These are phyloP conservation scores for Nautilus pompilius DNA, from an alignment of 1,140 invertebrate species.

Conservation along the genomic window DNA sequence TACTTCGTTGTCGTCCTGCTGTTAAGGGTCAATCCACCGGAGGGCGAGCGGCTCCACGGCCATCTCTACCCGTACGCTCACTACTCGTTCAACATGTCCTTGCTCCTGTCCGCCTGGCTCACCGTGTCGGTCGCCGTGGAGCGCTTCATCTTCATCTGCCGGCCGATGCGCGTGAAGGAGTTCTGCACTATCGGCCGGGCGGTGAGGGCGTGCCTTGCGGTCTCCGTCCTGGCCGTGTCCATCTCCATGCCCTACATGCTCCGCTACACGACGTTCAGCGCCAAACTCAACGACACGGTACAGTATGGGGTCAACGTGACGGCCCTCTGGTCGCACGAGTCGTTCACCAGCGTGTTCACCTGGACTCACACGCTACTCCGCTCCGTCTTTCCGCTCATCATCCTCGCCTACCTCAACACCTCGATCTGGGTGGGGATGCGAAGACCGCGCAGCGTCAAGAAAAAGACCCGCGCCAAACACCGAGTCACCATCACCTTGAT, in stretches of 20 bases:
- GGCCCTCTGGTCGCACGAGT: slow-evolving; percentile 51
- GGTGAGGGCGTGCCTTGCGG: slow-evolving; percentile 5
- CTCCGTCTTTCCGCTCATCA: slow-evolving; percentile 59
- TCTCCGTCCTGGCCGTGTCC: slow-evolving; percentile 14
- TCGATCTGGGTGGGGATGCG: slow-evolving; percentile 67
- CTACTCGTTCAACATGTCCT: slow-evolving; percentile 30
- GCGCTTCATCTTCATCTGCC: slow-evolving; percentile 89
- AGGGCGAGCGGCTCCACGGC: slow-evolving; percentile 11
- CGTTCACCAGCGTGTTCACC: slow-evolving; percentile 62
- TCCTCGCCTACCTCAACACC: slow-evolving; percentile 55
- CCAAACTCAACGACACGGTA: not conserved
- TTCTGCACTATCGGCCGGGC: slow-evolving; percentile 67
- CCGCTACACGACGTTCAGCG: slow-evolving; percentile 15
- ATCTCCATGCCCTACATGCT: slow-evolving; percentile 23
- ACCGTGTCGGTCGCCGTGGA: slow-evolving; percentile 90
- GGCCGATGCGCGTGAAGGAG: slow-evolving; percentile 77
- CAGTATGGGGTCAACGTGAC: slow-evolving; percentile 14
- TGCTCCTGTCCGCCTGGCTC: slow-evolving; percentile 71
- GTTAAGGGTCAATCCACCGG: slow-evolving; percentile 9
- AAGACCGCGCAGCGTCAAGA: slow-evolving; percentile 13
- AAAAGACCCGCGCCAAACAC: slow-evolving; percentile 3
- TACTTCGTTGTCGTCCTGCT: slow-evolving; percentile 63
- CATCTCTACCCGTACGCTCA: slow-evolving; percentile 34
- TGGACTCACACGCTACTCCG: slow-evolving; percentile 64
- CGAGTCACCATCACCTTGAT: slow-evolving; percentile 71